phyloP scores from a whole-genome alignment of 2,113 vertebrate species.

The Scomber japonicus region DNA sequence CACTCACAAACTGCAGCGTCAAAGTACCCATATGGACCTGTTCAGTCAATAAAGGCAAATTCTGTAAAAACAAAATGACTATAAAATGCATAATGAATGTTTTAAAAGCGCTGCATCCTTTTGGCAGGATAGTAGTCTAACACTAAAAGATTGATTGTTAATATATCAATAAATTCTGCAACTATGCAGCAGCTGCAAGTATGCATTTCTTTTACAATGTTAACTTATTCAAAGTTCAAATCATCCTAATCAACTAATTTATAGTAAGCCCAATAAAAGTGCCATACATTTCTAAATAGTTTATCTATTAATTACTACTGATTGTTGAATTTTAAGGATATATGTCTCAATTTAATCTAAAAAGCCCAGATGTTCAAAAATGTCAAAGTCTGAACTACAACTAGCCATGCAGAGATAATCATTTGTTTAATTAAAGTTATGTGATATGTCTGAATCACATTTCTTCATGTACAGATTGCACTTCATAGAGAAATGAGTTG shows the following conservation, averaged over 20 bases:
- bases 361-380: background rate
- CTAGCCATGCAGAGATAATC: background rate
- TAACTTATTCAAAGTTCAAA: background rate
- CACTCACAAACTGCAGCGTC: conserved; percentile 1
- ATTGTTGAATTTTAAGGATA: background rate
- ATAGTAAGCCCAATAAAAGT: background rate
- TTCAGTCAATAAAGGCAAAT: background rate
- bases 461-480: conserved; percentile 9
- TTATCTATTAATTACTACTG: background rate
- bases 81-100: background rate
- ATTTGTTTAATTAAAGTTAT: conserved; percentile 41
- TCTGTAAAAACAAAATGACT: background rate
- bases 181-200: conserved; percentile 4
- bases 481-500: background rate
- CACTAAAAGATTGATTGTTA: background rate
- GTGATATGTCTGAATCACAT: conserved; percentile 3
- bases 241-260: background rate
- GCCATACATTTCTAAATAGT: background rate
- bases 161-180: background rate
- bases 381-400: background rate
- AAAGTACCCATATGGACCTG: conserved; percentile 14
- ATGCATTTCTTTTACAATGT: background rate
- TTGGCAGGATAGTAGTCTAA: background rate
- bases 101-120: background rate
- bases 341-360: background rate